Conservation (phyloP, 2,888 invertebrate genomes). For the Apotomis capreana region DNA sequence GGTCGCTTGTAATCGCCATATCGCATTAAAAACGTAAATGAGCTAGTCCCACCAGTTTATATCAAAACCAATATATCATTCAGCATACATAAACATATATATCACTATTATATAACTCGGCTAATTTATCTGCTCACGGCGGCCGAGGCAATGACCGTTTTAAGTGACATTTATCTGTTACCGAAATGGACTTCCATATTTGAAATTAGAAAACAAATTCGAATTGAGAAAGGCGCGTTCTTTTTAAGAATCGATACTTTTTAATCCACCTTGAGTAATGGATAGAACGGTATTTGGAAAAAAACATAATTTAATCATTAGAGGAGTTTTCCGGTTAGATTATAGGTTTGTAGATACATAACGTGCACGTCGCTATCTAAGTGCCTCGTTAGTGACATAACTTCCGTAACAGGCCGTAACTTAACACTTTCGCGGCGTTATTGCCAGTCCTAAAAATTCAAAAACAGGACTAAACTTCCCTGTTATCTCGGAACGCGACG, state of each 20-base stretch:
- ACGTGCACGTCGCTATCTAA: conserved; percentile 31
- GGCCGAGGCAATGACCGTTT: conserved; percentile 65
- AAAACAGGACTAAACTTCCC: conserved; percentile 55
- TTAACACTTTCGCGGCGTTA: conserved; percentile 58
- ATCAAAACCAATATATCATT: conserved; percentile 70
- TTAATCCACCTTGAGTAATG: conserved; percentile 28
- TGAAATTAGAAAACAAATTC: conserved; percentile 48
- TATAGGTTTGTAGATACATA: conserved; percentile 18
- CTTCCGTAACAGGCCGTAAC: conserved; percentile 59
- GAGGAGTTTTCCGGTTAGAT: conserved; percentile 34
- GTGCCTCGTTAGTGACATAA: conserved; percentile 44
- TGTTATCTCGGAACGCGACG: conserved; percentile 63
- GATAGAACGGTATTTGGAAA: conserved; percentile 20
- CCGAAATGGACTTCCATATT: conserved; percentile 55
- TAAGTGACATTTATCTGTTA: conserved; percentile 60
- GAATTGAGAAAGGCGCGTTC: conserved; percentile 29
- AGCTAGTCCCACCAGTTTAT: conserved; percentile 59
- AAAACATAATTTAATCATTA: conserved; percentile 25
- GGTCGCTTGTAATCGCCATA: conserved; percentile 70
- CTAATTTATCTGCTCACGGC: conserved; percentile 74
- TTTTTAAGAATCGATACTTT: conserved; percentile 24
- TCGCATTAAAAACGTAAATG: conserved; percentile 70
- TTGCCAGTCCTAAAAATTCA: conserved; percentile 62
- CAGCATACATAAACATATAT: conserved; percentile 68
- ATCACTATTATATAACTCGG: conserved; percentile 64